Conservation (phyloP, 2,888 invertebrate genomes). For the Rutpela maculata region DNA sequence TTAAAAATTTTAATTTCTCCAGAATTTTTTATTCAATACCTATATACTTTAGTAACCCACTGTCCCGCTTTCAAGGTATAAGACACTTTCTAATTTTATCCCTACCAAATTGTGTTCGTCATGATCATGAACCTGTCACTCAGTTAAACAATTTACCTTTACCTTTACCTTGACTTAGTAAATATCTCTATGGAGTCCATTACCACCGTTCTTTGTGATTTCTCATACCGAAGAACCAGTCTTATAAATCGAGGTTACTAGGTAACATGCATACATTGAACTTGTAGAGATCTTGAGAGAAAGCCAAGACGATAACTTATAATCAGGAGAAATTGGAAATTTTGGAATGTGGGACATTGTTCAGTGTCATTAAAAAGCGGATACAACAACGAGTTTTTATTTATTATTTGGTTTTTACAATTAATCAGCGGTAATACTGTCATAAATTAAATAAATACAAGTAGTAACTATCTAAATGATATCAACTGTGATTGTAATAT, state of each 20-base stretch:
- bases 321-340: constrained; percentile 50
- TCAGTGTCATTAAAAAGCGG: constrained; percentile 63
- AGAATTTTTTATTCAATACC: constrained; percentile 34
- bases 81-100: constrained; percentile 69
- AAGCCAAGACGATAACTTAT: constrained; percentile 53
- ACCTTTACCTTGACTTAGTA: constrained; percentile 46
- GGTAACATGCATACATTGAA: constrained; percentile 71
- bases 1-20: constrained; percentile 14
- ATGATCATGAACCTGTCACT: constrained; percentile 57
- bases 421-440: constrained; percentile 18
- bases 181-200: constrained; percentile 46
- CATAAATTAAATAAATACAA: constrained; percentile 42
- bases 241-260: constrained; percentile 69
- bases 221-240: constrained; percentile 70
- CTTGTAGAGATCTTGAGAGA: constrained; percentile 62
- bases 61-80: constrained; percentile 64
- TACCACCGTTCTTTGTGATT: constrained; percentile 52
- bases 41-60: constrained; percentile 57
- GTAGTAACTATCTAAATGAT: constrained; percentile 20
- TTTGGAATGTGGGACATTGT: constrained; percentile 64
- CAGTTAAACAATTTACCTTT: constrained; percentile 39
- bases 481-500: neutral
- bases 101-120: constrained; percentile 50
- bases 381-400: constrained; percentile 59
- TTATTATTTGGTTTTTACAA: constrained; percentile 47